Evolutionary conservation across 1,140 invertebrate species (phyloP).

Genomic region (Microplitis demolitor): DNA sequence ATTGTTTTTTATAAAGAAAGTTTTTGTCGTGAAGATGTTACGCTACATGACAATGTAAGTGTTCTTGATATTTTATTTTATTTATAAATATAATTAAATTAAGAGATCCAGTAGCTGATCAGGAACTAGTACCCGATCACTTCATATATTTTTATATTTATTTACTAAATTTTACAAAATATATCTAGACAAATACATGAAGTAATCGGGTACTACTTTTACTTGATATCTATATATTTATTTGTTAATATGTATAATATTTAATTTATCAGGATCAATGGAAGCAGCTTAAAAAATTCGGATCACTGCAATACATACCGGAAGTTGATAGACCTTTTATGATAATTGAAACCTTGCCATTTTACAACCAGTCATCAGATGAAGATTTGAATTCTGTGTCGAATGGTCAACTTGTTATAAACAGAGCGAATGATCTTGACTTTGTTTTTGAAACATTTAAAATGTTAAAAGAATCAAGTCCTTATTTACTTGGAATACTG

Average conservation of each 20-base stretch:
- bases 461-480: constrained; percentile 37
- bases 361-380: constrained; percentile 40
- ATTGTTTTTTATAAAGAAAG: constrained; percentile 45
- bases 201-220: background rate
- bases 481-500: constrained; percentile 41
- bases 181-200: no score
- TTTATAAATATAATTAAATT: no score
- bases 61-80: constrained; percentile 9
- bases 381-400: constrained; percentile 39
- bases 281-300: constrained; percentile 31
- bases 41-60: constrained; percentile 44
- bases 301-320: constrained; percentile 40
- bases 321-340: constrained; percentile 44
- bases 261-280: constrained; percentile 34
- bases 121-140: no score
- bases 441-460: constrained; percentile 44
- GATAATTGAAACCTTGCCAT: constrained; percentile 39
- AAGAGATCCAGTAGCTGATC: no score
- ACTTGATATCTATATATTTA: constrained; percentile 1
- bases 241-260: constrained; percentile 1
- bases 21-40: constrained; percentile 52
- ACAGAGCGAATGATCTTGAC: constrained; percentile 39
- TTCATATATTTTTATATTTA: no score
- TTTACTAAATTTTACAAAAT: no score
- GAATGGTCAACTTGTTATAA: constrained; percentile 39